Conservation (phyloP, 2,888 invertebrate species). For the Malthinus seriepunctatus region DNA sequence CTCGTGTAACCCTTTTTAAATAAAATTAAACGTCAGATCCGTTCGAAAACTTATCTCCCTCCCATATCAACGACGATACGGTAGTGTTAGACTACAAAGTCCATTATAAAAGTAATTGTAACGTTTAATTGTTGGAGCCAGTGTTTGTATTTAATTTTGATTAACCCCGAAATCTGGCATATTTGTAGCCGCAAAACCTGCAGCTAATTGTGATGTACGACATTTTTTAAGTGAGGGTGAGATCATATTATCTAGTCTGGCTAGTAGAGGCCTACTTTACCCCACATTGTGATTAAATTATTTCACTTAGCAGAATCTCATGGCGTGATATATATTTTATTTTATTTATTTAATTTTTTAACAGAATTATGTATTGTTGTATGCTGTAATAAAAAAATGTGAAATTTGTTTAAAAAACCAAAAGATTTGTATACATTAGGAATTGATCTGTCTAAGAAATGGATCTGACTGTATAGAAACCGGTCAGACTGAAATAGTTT, state of each 20-base stretch:
- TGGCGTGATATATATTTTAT: conserved; percentile 43
- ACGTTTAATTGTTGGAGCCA: conserved; percentile 7
- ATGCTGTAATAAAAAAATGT: conserved; percentile 39
- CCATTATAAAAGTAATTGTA: conserved; percentile 33
- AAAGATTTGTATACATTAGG: conserved; percentile 43
- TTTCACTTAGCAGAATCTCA: conserved; percentile 38
- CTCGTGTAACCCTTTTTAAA: conserved; percentile 43
- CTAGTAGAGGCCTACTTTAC: conserved; percentile 38
- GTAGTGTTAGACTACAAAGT: conserved; percentile 36
- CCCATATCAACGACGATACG: conserved; percentile 44
- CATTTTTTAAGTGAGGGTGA: conserved; percentile 40
- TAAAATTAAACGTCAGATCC: conserved; percentile 51
- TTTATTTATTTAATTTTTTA: conserved; percentile 41
- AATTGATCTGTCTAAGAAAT: conserved; percentile 40
- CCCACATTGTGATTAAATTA: conserved; percentile 36
- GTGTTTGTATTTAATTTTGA: conserved; percentile 18
- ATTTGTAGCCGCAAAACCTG: conserved; percentile 39
- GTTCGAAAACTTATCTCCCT: conserved; percentile 48
- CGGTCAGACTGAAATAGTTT: conserved; percentile 41
- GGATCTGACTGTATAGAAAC: conserved; percentile 34
- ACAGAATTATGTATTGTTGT: conserved; percentile 39
- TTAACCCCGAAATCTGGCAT: conserved; percentile 27
- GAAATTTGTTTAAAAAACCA: conserved; percentile 40
- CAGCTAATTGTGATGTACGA: conserved; percentile 37
- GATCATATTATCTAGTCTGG: conserved; percentile 51